Conservation (phyloP, 2,888 invertebrate genomes). For the Eristalinus sepulchralis region DNA sequence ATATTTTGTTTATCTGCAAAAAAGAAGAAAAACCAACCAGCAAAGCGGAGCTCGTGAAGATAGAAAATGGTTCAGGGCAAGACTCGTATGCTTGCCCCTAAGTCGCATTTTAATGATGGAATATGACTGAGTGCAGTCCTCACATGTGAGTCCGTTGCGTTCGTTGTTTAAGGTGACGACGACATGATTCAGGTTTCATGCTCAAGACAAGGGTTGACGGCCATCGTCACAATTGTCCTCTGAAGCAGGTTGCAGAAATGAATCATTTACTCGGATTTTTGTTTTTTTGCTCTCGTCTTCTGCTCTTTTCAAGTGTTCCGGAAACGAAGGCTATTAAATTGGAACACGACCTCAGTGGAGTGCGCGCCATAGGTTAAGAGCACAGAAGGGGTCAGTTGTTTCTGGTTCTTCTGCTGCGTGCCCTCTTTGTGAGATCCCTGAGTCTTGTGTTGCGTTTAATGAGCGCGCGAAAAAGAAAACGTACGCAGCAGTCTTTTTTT, state of each 20-base stretch:
- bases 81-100: conserved; percentile 64
- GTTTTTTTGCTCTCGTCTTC: background rate
- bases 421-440: conserved; percentile 7
- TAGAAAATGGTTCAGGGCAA: conserved; percentile 16
- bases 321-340: conserved; percentile 71
- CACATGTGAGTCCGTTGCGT: conserved; percentile 25
- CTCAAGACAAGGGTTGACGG: conserved; percentile 31
- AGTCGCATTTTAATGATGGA: conserved; percentile 69
- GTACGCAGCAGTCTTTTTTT: conserved; percentile 57
- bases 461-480: conserved; percentile 41
- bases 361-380: conserved; percentile 68
- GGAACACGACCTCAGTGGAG: conserved; percentile 70
- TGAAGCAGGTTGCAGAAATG: conserved; percentile 36
- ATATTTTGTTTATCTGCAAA: conserved; percentile 24
- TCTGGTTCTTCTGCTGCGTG: conserved; percentile 3
- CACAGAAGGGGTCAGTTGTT: conserved; percentile 66
- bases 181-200: conserved; percentile 61
- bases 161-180: conserved; percentile 60
- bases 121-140: conserved; percentile 40
- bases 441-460: conserved; percentile 59
- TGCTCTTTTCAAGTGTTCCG: conserved; percentile 42
- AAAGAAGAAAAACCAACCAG: background rate
- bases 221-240: background rate
- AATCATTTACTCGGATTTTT: conserved; percentile 30
- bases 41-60: background rate